A percentile compares a stretch with the other conserved stretches of the same genome.
phyloP scores from a whole-genome alignment of 1,140 invertebrate species.

The Diploscapter pachys region DNA sequence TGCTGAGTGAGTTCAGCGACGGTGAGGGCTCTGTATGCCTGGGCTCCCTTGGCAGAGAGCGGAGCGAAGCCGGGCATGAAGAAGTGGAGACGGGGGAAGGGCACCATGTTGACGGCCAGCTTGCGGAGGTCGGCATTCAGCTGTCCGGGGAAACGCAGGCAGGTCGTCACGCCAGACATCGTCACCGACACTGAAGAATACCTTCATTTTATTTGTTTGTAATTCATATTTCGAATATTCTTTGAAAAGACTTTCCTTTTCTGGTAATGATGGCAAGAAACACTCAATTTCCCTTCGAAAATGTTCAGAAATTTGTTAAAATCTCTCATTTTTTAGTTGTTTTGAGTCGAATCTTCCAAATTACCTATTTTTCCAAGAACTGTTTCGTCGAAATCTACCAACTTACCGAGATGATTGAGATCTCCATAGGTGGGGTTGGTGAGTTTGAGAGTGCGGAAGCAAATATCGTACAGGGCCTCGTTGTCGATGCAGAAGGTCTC shows the following conservation, averaged over 20 bases:
- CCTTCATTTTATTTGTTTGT: background rate
- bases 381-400: background rate
- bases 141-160: constrained; percentile 65
- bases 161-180: constrained; percentile 78
- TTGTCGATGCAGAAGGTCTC: constrained; percentile 78
- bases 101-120: constrained; percentile 92
- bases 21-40: constrained; percentile 75
- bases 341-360: background rate
- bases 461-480: constrained; percentile 78
- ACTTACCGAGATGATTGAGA: constrained; percentile 68
- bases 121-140: constrained; percentile 81
- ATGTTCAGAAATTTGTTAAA: too few species aligned
- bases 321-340: too few species aligned
- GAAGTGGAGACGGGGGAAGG: constrained; percentile 87
- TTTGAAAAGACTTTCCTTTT: too few species aligned
- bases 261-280: too few species aligned
- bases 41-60: constrained; percentile 72
- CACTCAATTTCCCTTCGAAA: too few species aligned
- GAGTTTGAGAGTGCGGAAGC: constrained; percentile 72
- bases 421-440: constrained; percentile 76
- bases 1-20: constrained; percentile 83
- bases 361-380: background rate
- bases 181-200: constrained; percentile 67
- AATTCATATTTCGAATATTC: too few species aligned
- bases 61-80: constrained; percentile 93